Conservation (phyloP, 37 sponge, comb jelly and placozoan genomes). For the Axinella damicornis region DNA sequence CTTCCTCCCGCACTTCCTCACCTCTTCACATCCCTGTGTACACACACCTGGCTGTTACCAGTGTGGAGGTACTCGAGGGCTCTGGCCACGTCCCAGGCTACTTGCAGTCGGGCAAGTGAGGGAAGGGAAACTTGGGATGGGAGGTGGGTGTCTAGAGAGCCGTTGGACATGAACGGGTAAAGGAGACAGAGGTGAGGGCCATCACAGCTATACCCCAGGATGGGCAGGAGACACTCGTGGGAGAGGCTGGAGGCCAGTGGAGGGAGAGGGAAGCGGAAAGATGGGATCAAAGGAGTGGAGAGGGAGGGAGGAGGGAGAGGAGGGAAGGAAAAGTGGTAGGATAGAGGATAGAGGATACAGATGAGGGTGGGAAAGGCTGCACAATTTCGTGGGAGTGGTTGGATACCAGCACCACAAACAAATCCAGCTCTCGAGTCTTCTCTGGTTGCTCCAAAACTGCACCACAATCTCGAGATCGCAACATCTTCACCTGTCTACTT, state of each 20-base stretch:
- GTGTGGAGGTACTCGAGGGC: constrained; percentile 60
- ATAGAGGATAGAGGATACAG: neutral
- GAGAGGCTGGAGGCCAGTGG: constrained; percentile 33
- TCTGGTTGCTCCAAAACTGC: no score
- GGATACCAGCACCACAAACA: no score
- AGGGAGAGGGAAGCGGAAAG: neutral
- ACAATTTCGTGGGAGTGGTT: neutral
- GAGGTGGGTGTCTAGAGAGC: constrained; percentile 52
- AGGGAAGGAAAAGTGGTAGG: no score
- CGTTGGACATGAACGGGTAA: constrained; percentile 51
- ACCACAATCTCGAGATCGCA: no score
- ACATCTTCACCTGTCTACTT: no score
- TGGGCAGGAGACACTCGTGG: constrained; percentile 47
- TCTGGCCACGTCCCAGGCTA: constrained; percentile 46
- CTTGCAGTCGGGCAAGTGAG: constrained; percentile 18
- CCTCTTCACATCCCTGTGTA: constrained; percentile 80
- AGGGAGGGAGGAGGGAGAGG: neutral
- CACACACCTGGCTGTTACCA: constrained; percentile 18
- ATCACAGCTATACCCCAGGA: constrained; percentile 63
- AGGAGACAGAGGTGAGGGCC: constrained; percentile 54
- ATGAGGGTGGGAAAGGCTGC: no score
- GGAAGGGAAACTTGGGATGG: neutral
- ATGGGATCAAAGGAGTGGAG: no score
- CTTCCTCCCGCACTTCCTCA: no score
- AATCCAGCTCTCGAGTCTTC: no score